Conservation (phyloP, 2,113 vertebrate genomes). For the Larimichthys polyactis region DNA sequence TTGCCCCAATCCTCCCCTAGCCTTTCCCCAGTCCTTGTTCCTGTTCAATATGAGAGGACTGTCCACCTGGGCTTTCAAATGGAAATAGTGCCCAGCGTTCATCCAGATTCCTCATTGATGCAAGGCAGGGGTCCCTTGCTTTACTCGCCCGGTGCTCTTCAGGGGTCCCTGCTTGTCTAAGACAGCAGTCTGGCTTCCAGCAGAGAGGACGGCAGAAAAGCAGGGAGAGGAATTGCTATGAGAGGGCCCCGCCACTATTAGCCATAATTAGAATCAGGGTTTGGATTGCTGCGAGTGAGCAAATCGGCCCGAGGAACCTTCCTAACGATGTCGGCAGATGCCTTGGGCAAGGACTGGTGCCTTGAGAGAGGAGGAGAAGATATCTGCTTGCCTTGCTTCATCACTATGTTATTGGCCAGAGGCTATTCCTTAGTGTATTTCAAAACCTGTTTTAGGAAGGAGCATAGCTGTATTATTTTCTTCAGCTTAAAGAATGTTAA, state of each 20-base stretch:
- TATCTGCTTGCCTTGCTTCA: conserved; percentile 60
- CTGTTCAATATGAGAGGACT: conserved; percentile 55
- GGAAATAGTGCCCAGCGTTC: conserved; percentile 64
- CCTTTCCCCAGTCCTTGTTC: conserved; percentile 1
- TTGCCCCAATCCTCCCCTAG: not conserved
- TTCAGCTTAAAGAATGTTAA: conserved; percentile 9
- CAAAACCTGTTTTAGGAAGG: conserved; percentile 35
- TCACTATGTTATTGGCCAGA: conserved; percentile 58
- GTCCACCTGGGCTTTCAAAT: conserved; percentile 74
- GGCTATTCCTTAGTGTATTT: conserved; percentile 55
- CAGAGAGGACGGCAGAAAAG: conserved; percentile 43
- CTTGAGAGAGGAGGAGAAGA: conserved; percentile 45
- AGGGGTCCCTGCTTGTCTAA: conserved; percentile 66
- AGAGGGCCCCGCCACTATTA: conserved; percentile 66
- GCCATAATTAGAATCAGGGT: conserved; percentile 75
- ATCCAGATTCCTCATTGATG: conserved; percentile 64
- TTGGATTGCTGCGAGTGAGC: conserved; percentile 55
- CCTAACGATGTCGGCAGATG: conserved; percentile 59
- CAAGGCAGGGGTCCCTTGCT: conserved; percentile 65
- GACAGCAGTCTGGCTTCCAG: conserved; percentile 62
- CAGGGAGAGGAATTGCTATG: conserved; percentile 43
- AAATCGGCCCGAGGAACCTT: conserved; percentile 49
- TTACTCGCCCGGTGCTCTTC: conserved; percentile 49
- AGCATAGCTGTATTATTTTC: conserved; percentile 19
- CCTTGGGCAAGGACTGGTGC: conserved; percentile 57